Percentiles rank a stretch among this genome's conserved stretches.
These are phyloP conservation scores for Yponomeuta plumbellus DNA, from an alignment of 2,888 invertebrate genomes.

Conservation along the genomic window DNA sequence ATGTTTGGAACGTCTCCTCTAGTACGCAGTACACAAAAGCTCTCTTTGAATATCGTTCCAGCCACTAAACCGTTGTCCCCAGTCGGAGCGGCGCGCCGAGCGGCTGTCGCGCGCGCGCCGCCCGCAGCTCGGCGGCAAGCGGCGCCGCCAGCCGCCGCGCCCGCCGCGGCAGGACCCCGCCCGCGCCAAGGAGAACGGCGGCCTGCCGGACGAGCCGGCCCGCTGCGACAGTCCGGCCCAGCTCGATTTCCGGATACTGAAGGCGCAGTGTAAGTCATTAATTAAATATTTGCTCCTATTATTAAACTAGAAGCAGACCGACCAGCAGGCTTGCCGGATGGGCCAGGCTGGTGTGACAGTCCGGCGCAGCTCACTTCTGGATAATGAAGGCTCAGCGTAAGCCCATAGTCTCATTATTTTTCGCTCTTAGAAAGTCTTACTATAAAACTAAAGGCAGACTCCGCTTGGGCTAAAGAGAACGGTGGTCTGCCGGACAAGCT, in stretches of 20 bases:
- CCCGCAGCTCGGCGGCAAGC: conserved; percentile 59
- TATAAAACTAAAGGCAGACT: too few species aligned
- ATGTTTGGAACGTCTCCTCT: too few species aligned
- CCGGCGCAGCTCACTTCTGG: too few species aligned
- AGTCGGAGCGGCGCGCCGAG: conserved; percentile 69
- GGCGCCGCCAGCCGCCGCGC: conserved; percentile 37
- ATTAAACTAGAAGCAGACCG: too few species aligned
- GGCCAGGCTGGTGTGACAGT: too few species aligned
- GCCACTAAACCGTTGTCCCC: conserved; percentile 9
- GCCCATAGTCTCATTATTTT: too few species aligned
- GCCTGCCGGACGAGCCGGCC: conserved; percentile 58
- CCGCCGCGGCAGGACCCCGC: background rate
- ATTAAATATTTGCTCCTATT: too few species aligned
- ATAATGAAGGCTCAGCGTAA: too few species aligned
- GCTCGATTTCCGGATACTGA: background rate
- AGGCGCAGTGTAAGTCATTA: background rate
- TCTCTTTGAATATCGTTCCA: background rate
- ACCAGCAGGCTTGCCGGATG: too few species aligned
- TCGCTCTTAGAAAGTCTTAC: too few species aligned
- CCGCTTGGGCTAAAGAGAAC: background rate
- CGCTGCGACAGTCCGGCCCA: conserved; percentile 24
- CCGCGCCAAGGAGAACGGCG: background rate
- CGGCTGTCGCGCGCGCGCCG: conserved; percentile 62
- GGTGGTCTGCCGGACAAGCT: conserved; percentile 49
- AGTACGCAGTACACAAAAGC: too few species aligned